Percentiles rank a stretch among this genome's conserved stretches.
These are phyloP conservation scores for Pagetopsis macropterus DNA, from an alignment of 2,797 vertebrate species.

Conservation along the genomic window DNA sequence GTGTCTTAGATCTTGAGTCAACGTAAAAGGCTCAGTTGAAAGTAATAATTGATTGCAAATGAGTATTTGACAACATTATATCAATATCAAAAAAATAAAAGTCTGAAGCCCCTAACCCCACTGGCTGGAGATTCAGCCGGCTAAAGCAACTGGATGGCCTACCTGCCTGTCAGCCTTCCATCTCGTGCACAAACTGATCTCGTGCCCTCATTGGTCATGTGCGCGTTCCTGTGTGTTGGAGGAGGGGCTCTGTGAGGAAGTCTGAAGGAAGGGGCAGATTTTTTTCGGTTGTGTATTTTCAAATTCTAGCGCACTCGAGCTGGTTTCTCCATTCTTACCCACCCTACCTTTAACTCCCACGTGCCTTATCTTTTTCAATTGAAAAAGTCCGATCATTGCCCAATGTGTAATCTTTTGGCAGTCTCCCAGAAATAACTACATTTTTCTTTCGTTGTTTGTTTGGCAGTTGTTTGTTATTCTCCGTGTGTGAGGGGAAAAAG, in stretches of 20 bases:
- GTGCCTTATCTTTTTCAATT: conserved; percentile 44
- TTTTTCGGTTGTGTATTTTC: too few relatives aligned
- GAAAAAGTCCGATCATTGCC: conserved; percentile 65
- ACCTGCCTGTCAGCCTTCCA: too few relatives aligned
- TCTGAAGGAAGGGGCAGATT: too few relatives aligned
- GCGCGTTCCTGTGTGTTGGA: too few relatives aligned
- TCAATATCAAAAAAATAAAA: neutral
- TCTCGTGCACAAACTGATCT: too few relatives aligned
- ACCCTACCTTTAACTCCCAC: neutral
- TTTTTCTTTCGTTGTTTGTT: conserved; percentile 70
- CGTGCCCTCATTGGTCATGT: too few relatives aligned
- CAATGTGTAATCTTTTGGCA: conserved; percentile 76
- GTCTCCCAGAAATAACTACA: conserved; percentile 64
- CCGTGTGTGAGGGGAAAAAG: conserved; percentile 65
- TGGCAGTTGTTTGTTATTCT: conserved; percentile 80
- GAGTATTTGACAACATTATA: neutral
- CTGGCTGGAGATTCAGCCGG: too few relatives aligned
- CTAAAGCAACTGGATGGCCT: too few relatives aligned
- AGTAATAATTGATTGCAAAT: neutral
- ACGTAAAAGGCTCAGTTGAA: neutral
- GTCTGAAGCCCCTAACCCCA: neutral
- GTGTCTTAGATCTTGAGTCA: neutral
- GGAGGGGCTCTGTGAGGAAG: too few relatives aligned
- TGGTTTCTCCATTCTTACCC: too few relatives aligned
- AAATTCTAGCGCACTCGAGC: too few relatives aligned